Evolutionary conservation across 2,888 invertebrate genomes (phyloP).

Genomic region (Limnephilus marmoratus): DNA sequence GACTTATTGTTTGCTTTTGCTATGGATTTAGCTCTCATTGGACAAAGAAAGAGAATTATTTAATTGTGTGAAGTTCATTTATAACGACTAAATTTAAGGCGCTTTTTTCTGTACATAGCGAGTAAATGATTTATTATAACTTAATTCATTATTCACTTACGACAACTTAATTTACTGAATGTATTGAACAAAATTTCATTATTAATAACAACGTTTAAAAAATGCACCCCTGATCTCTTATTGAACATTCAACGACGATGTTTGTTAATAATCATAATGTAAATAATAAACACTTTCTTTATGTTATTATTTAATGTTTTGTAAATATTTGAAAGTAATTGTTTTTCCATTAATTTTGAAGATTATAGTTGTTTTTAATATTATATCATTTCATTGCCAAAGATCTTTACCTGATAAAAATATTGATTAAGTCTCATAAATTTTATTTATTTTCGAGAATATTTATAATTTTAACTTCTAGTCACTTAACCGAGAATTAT

Average conservation of each 20-base stretch:
- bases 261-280: not conserved
- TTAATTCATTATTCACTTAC: not conserved
- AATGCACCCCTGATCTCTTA: not conserved
- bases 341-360: not conserved
- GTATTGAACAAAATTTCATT: not conserved
- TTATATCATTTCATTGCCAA: constrained; percentile 2
- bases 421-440: constrained; percentile 9
- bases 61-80: not conserved
- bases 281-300: not conserved
- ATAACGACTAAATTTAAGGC: not conserved
- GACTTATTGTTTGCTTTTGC: too few species aligned
- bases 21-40: not conserved
- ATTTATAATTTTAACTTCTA: constrained; percentile 34
- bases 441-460: not conserved
- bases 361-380: not conserved
- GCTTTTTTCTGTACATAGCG: not conserved
- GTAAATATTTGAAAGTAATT: not conserved
- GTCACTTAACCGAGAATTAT: constrained; percentile 23
- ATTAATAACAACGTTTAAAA: not conserved
- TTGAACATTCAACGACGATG: not conserved
- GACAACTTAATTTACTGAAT: not conserved
- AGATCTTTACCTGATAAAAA: constrained; percentile 36
- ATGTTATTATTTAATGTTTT: not conserved
- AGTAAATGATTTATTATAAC: not conserved
- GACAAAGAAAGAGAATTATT: not conserved